phyloP scores from a whole-genome alignment of 2,113 vertebrate species.

The Pithys albifrons region DNA sequence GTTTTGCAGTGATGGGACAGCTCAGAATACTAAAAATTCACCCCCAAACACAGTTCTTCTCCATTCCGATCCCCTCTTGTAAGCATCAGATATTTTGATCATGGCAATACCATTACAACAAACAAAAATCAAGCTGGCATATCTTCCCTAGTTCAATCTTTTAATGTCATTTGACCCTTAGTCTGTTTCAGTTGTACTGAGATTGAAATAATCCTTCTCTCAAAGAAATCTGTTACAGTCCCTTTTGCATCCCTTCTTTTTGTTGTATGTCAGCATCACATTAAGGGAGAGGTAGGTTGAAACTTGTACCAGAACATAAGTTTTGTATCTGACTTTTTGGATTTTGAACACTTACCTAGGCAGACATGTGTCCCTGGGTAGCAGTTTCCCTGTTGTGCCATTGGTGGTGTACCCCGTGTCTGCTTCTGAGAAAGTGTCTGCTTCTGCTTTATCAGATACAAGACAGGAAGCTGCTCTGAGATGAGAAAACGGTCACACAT shows the following conservation, averaged over 20 bases:
- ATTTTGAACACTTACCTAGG: slow-evolving; percentile 59
- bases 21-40: not conserved
- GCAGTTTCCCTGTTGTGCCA: not conserved
- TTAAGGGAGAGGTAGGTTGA: not conserved
- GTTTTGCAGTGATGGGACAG: not conserved
- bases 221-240: not conserved
- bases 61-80: not conserved
- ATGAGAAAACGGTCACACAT: not conserved
- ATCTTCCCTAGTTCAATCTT: not conserved
- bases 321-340: not conserved
- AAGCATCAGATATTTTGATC: not conserved
- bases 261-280: not conserved
- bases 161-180: not conserved
- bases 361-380: not conserved
- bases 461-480: slow-evolving; percentile 69
- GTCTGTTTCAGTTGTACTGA: not conserved
- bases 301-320: not conserved
- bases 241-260: not conserved
- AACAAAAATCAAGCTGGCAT: not conserved
- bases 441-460: slow-evolving; percentile 22
- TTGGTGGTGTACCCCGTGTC: not conserved
- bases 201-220: not conserved
- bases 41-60: not conserved
- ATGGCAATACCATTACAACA: not conserved
- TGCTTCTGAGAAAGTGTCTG: slow-evolving; percentile 14